These are phyloP conservation scores for Montipora foliosa DNA, from an alignment of 64 coral and sea anemone genomes.

Conservation along the genomic window DNA sequence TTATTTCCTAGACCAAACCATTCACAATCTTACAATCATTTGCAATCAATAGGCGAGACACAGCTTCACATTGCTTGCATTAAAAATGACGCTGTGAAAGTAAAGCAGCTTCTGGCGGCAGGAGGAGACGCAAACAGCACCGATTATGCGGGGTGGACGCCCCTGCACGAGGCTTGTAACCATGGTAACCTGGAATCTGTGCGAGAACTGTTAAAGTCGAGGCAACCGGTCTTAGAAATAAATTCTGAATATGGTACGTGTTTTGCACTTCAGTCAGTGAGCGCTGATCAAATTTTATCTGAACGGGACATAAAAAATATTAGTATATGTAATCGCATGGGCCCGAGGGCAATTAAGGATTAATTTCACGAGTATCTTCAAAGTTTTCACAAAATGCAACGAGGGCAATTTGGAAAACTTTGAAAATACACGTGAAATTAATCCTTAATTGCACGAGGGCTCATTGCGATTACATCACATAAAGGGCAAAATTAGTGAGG, in stretches of 20 bases:
- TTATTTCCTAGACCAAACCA: no score
- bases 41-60: constrained; percentile 73
- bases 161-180: constrained; percentile 97
- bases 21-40: neutral
- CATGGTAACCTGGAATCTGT: constrained; percentile 82
- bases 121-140: constrained; percentile 83
- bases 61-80: constrained; percentile 82
- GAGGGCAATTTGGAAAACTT: no score
- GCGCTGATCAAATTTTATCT: neutral
- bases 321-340: no score
- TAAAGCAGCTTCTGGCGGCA: constrained; percentile 65
- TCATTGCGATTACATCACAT: no score
- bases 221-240: constrained; percentile 40
- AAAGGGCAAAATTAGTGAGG: no score
- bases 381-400: no score
- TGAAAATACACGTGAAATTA: no score
- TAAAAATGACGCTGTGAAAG: constrained; percentile 70
- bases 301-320: no score
- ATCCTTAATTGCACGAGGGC: no score
- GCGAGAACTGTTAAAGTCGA: constrained; percentile 74
- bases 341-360: no score
- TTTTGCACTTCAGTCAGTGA: neutral
- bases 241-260: constrained; percentile 48
- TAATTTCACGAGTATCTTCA: no score
- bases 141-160: constrained; percentile 93